Evolutionary conservation across 1,140 invertebrate genomes (phyloP), one percentile per base, ranked within the genome.

Genomic region (Listronotus oregonensis): DNA sequence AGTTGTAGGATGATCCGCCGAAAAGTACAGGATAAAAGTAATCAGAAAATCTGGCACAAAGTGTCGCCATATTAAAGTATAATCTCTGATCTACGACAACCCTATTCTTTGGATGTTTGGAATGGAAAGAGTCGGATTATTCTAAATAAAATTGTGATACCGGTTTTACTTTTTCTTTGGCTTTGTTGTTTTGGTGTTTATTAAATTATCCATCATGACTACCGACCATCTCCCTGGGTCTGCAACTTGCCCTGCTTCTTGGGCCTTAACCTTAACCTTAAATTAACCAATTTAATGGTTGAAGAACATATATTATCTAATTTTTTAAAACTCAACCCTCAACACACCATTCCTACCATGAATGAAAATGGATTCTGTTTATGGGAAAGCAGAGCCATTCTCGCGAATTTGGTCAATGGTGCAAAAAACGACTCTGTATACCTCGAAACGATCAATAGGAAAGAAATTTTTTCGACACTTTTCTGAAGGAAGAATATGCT

Each of bases 351-450:
- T n/a, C 89, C 89, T 0, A 87, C 85, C 0, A 70, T 90, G 2
- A 82, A 87, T 64, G 89, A 90, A 74, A 83, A 88, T 66, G 88
- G 87, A 0, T 85, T 88, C 71, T 72, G 81, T 10, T 75, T 90
- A 31, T 86, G 83, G 82, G 88, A 90, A 79, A 89, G 87, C 55
- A 85, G 88, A 18, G 87, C 90, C 14, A 91, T 92, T 74, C 84
- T 87, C 71, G 80, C 80, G 0, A 93, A 93, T 77, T 79, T 93
- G 60, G 86, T 80, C 0, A 85, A 88, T 66, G 83, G 93, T 72
- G 88, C 82, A 31, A 90, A 90, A 74, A 82, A 89, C 64, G 87
- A 85, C 75, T 79, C 81, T 2, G 78, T 93, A 7, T 93, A 92
- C 75, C 91, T 91, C 0, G 89, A 88, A 69, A n/a, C n/a, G 87